A percentile compares a stretch with the other conserved stretches of the same genome.
Evolutionary conservation across 2,797 vertebrate genomes (phyloP).

Genomic region (Rhinogobio ventralis): DNA sequence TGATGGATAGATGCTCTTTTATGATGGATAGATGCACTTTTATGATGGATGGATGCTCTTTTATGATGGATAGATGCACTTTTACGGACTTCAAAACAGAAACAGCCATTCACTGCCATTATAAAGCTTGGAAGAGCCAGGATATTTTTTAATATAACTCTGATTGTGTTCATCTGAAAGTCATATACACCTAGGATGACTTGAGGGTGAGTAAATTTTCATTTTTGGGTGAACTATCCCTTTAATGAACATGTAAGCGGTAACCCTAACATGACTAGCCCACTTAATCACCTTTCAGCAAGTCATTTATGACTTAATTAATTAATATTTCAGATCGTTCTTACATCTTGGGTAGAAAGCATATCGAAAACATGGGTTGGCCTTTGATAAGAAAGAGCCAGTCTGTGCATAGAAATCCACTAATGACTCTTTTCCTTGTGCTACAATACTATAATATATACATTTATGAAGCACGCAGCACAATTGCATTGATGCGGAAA

Average conservation of each 20-base stretch:
- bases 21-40: too few relatives aligned
- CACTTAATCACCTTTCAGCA: not conserved
- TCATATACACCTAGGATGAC: too few relatives aligned
- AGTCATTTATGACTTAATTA: not conserved
- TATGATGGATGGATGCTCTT: too few relatives aligned
- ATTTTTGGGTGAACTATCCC: too few relatives aligned
- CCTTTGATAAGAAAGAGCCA: conserved; percentile 15
- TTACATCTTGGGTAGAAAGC: not conserved
- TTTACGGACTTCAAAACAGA: too few relatives aligned
- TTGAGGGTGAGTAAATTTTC: too few relatives aligned
- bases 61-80: too few relatives aligned
- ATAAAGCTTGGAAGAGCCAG: too few relatives aligned
- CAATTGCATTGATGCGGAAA: conserved; percentile 8
- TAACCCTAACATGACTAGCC: conserved; percentile 3
- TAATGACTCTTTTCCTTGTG: not conserved
- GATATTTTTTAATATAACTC: too few relatives aligned
- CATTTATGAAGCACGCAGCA: not conserved
- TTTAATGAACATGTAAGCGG: not conserved
- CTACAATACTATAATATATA: conserved; percentile 3
- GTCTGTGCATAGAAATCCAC: conserved; percentile 14
- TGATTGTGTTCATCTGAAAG: too few relatives aligned
- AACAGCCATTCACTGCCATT: too few relatives aligned
- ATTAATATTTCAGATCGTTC: not conserved
- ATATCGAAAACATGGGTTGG: conserved; percentile 1
- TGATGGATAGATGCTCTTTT: too few relatives aligned